A percentile compares a stretch with the other conserved stretches of the same genome.
Conservation (phyloP, 1,140 invertebrate genomes). For the Dinothrombium tinctorium region DNA sequence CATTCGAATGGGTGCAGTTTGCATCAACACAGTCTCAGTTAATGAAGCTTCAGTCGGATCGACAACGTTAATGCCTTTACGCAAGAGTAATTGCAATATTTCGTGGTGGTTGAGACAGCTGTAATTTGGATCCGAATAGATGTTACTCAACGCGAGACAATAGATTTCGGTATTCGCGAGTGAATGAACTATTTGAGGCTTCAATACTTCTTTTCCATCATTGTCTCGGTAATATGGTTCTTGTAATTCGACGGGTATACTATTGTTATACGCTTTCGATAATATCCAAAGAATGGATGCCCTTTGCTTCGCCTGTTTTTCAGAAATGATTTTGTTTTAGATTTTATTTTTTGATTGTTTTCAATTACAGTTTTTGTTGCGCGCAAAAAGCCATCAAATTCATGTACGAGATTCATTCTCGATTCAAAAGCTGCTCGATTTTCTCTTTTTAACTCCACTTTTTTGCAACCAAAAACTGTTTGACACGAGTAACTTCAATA, state of each 20-base stretch:
- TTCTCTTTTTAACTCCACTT: too few relatives aligned
- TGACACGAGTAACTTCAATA: too few relatives aligned
- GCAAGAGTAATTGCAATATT: conserved; percentile 49
- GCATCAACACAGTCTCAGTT: conserved; percentile 84
- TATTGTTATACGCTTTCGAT: conserved; percentile 84
- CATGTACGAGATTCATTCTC: too few relatives aligned
- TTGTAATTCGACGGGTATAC: conserved; percentile 70
- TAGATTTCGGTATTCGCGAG: conserved; percentile 86
- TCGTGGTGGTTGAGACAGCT: too few relatives aligned
- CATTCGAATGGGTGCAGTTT: conserved; percentile 80
- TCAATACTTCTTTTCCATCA: conserved; percentile 77
- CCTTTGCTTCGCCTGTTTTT: conserved; percentile 80
- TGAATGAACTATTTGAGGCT: conserved; percentile 68
- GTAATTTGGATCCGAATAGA: too few relatives aligned
- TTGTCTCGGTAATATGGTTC: conserved; percentile 88
- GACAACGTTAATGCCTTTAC: conserved; percentile 67
- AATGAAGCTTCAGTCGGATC: conserved; percentile 59
- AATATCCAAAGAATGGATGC: too few relatives aligned
- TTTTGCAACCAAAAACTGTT: too few relatives aligned
- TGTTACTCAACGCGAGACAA: conserved; percentile 77
- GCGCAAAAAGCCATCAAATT: too few relatives aligned
- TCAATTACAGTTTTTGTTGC: too few relatives aligned
- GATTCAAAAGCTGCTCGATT: too few relatives aligned
- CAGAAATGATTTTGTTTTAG: too few relatives aligned
- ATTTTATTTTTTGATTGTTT: too few relatives aligned